Evolutionary conservation across 2,888 invertebrate species (phyloP), one percentile per base, ranked within the genome.

Genomic region (Clanis bilineata): DNA sequence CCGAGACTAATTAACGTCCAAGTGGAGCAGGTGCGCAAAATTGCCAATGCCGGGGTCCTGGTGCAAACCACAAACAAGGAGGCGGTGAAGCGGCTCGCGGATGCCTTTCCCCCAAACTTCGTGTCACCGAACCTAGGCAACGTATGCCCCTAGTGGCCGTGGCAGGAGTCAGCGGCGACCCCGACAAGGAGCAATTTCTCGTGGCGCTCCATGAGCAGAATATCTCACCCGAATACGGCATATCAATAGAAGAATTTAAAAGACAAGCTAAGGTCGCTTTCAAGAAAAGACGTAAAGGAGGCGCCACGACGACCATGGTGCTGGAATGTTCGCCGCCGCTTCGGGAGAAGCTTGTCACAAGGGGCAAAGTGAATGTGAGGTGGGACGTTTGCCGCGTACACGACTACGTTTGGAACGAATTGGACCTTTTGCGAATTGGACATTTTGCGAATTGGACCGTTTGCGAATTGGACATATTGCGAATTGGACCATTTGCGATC

Each of bases 351-450:
- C 23, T 74, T 0, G 3, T 74, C 0, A 0, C 0, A 0, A 10
- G 22, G 0, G 63, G 51, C 0, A 15, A 44, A 0, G 28, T 73
- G 0, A 75, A 65, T 4, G 15, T 74, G 0, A 71, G 68, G 0
- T 73, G 71, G 72, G 63, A 70, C 0, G 67, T 55, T 0, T 59
- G 63, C 0, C 58, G 63, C 0, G 64, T 66, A 0, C 1, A 6
- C 0, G 70, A 73, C 54, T 64, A 51, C 0, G 9, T 69, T n/a
- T n/a, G n/a, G n/a, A n/a, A n/a, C n/a, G n/a, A n/a, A n/a, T n/a
- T n/a, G n/a, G n/a, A n/a, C n/a, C n/a, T n/a, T n/a, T n/a, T n/a
- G n/a, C n/a, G n/a, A n/a, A n/a, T n/a, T n/a, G n/a, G n/a, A n/a
- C n/a, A n/a, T n/a, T n/a, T n/a, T n/a, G n/a, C n/a, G n/a, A n/a